These are phyloP conservation scores for Zapornia atra DNA, from an alignment of 2,113 vertebrate genomes.

Conservation along the genomic window DNA sequence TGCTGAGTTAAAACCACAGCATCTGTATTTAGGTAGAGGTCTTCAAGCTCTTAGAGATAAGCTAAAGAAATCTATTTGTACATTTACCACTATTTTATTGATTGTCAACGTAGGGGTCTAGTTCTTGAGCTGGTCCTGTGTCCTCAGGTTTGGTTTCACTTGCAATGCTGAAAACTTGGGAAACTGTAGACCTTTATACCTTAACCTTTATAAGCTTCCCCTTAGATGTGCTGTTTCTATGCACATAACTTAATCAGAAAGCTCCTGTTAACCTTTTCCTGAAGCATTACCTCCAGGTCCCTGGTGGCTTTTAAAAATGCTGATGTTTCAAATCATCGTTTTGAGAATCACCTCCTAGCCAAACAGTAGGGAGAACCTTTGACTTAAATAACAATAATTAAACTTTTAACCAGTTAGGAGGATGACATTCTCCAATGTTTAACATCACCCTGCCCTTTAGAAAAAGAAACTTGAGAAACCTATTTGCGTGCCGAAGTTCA, in stretches of 20 bases:
- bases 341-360: not conserved
- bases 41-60: not conserved
- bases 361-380: constrained; percentile 32
- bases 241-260: not conserved
- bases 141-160: not conserved
- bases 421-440: constrained; percentile 11
- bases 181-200: not conserved
- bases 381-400: constrained; percentile 48
- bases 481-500: not conserved
- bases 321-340: not conserved
- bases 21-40: not conserved
- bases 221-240: not conserved
- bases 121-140: not conserved
- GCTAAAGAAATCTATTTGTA: not conserved
- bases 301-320: not conserved
- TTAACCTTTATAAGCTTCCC: not conserved
- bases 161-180: not conserved
- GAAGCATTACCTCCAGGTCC: not conserved
- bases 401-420: not conserved
- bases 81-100: not conserved
- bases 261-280: not conserved
- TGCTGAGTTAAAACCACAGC: not conserved
- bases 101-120: not conserved
- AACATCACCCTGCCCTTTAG: not conserved
- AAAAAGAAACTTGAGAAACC: not conserved